Percentiles rank a stretch among this genome's conserved stretches.
phyloP scores from a whole-genome alignment of 2,888 invertebrate species.

The Hirtodrosophila histrioides region DNA sequence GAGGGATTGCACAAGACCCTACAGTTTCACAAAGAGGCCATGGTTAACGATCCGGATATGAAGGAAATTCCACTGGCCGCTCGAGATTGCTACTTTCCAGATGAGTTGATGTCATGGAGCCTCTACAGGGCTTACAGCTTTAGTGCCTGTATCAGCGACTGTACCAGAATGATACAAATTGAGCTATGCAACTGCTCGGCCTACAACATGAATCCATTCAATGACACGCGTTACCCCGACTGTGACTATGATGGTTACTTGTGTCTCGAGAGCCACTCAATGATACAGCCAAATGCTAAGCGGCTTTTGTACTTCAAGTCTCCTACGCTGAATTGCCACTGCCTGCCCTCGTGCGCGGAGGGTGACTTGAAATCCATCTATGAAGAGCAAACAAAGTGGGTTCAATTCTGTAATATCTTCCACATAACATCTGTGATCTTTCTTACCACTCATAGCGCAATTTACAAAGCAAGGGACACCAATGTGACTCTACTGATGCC shows the following conservation, averaged over 20 bases:
- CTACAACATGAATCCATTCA: constrained; percentile 87
- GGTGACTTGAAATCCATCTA: constrained; percentile 86
- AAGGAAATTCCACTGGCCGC: constrained; percentile 86
- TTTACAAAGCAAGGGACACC: constrained; percentile 48
- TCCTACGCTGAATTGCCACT: constrained; percentile 85
- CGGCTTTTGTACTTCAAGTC: constrained; percentile 82
- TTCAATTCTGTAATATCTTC: neutral
- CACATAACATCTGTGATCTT: neutral
- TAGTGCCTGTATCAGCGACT: constrained; percentile 89
- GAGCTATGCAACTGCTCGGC: constrained; percentile 88
- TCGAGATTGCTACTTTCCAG: constrained; percentile 89
- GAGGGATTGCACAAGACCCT: constrained; percentile 60
- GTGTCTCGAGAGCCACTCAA: constrained; percentile 85
- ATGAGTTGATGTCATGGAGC: constrained; percentile 86
- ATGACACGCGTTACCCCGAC: constrained; percentile 49
- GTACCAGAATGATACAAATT: constrained; percentile 87
- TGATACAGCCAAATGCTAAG: constrained; percentile 82
- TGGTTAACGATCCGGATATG: constrained; percentile 88
- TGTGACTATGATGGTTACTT: constrained; percentile 88
- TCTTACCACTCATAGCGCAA: constrained; percentile 14
- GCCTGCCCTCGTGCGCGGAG: constrained; percentile 89
- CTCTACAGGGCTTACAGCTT: constrained; percentile 89
- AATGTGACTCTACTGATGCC: constrained; percentile 69
- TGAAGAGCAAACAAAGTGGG: constrained; percentile 55
- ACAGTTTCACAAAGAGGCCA: constrained; percentile 85